Evolutionary conservation across 2,888 invertebrate species (phyloP).

Genomic region (Tetragonisca angustula): DNA sequence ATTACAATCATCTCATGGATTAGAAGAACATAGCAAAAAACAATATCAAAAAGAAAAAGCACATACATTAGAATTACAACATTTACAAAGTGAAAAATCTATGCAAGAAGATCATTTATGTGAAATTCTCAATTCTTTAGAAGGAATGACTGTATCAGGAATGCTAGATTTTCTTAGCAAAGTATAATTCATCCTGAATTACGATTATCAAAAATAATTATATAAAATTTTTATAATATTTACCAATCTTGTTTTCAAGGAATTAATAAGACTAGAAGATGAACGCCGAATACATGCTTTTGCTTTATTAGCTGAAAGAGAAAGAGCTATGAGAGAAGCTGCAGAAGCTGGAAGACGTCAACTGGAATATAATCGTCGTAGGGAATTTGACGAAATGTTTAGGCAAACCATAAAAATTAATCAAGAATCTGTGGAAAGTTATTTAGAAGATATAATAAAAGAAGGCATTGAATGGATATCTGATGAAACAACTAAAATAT

Average conservation of each 20-base stretch:
- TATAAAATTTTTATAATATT: not conserved
- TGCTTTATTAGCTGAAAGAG: constrained; percentile 91
- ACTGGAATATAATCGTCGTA: constrained; percentile 89
- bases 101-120: constrained; percentile 86
- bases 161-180: constrained; percentile 89
- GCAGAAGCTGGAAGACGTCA: constrained; percentile 92
- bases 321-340: constrained; percentile 91
- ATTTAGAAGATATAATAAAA: constrained; percentile 87
- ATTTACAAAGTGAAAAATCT: constrained; percentile 57
- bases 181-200: constrained; percentile 56
- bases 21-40: constrained; percentile 85
- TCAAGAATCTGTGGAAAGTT: constrained; percentile 87
- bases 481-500: constrained; percentile 85
- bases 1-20: constrained; percentile 88
- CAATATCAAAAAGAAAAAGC: constrained; percentile 75
- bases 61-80: constrained; percentile 63
- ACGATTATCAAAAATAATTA: not conserved
- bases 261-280: constrained; percentile 90
- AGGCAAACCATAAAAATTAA: constrained; percentile 88
- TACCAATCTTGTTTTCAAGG: constrained; percentile 85
- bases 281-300: constrained; percentile 92
- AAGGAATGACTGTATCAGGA: constrained; percentile 90
- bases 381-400: constrained; percentile 93
- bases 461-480: constrained; percentile 87
- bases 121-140: constrained; percentile 88